Evolutionary conservation across 2,113 vertebrate genomes (phyloP).

Genomic region (Calonectris borealis): DNA sequence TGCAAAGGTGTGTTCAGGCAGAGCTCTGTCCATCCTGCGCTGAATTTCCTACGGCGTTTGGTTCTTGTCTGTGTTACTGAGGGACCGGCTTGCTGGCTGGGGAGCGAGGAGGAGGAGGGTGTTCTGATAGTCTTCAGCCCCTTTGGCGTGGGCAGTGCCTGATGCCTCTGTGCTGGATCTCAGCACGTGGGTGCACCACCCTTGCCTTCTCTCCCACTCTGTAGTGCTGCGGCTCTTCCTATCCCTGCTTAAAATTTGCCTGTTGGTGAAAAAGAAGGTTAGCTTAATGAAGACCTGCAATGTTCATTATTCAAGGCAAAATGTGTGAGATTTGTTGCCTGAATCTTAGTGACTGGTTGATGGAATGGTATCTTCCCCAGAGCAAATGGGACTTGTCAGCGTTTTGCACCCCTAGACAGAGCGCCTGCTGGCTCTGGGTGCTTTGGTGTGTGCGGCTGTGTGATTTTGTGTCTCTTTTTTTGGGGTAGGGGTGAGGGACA

Average conservation of each 20-base stretch:
- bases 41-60: not conserved
- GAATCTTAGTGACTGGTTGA: not conserved
- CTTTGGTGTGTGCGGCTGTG: too few relatives aligned
- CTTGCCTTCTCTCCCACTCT: not conserved
- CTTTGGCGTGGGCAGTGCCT: rapidly evolving
- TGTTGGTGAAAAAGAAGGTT: not conserved
- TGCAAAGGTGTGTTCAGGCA: not conserved
- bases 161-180: not conserved
- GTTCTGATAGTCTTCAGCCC: not conserved
- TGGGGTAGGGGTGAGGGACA: too few relatives aligned
- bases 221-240: not conserved
- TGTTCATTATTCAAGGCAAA: not conserved
- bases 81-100: rapidly evolving
- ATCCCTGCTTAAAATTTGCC: not conserved
- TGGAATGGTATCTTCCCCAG: rapidly evolving
- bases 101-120: not conserved
- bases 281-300: not conserved
- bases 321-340: not conserved
- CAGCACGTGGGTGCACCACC: not conserved
- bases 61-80: not conserved
- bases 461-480: not conserved
- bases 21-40: not conserved
- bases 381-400: not conserved
- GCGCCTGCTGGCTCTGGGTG: too few relatives aligned
- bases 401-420: too few relatives aligned